Evolutionary conservation across 1,140 invertebrate genomes (phyloP), one percentile per base, ranked within the genome.

Genomic region (Drosophila saltans): DNA sequence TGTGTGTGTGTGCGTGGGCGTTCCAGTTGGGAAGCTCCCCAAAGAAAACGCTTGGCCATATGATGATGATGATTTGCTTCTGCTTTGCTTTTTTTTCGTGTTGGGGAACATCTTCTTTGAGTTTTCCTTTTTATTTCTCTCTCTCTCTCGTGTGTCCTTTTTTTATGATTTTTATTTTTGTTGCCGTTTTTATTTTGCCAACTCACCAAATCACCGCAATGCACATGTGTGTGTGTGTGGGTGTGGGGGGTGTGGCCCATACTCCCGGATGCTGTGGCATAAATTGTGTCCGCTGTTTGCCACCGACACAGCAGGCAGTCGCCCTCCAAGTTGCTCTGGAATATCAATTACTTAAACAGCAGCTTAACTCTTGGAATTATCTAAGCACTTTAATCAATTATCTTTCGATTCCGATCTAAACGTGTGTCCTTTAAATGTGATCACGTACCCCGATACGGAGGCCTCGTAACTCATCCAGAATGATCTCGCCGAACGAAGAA

Each of bases 391-490:
- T 78, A 81, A 88, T 83, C 83, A 88, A 71, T 88, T 83, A 77
- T 79, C 72, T 80, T 80, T 62, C 55, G 52, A 64, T 72, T 69
- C 68, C 45, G 28, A 78, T 59, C 57, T 62, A 36, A 67, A 76
- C 74, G 74, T 81, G 83, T 88, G 60, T 79, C 72, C 82, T 70
- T 68, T 36, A 59, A 56, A 72, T 69, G 45, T 66, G 48, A 48
- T 52, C 45, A 79, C 64, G 79, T 69, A 62, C 63, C 60, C 43
- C 75, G 16, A 69, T 16, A 2, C 58, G 62, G 45, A 69, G 77
- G 71, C 77, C 83, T 89, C 84, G 77, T 89, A 89, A 89, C 77
- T 88, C 83, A 84, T 78, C 58, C 71, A 78, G 78, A 89, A 84
- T 66, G 84, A 88, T 88, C 77, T 69, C 61, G 68, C 55, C 55